Base-by-base conservation (phyloP, 2,797 vertebrate genomes). In the Anguilla pacifica region DNA sequence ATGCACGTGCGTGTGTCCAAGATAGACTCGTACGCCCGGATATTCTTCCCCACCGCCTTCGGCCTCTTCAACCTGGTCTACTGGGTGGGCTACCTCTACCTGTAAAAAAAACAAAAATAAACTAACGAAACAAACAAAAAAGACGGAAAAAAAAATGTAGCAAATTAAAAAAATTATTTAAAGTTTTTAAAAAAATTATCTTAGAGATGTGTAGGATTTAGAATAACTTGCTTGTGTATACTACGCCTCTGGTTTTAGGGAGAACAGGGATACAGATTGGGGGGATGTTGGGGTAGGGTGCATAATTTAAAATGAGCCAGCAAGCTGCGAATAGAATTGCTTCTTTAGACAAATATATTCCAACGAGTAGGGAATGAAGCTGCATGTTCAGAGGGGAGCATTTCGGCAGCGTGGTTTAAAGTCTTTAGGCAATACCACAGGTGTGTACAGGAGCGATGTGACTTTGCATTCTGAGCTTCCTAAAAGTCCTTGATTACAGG, bases 31-130 rank as follows among this genome's bases (percentile, higher is more conserved):
- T 99, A 99, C 87, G 97, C 98, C 0, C 92, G 98, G 92, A 98
- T 99, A 94, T 99, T 99, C 92, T 99, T 99, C 90, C 98, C 98
- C 46, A 99, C 98, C 61, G 98, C 98, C 70, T 99, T 99, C 92
- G 98, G 97, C n/a, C 94, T 99, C 89, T 99, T 99, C 91, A 99
- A 99, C 94, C 95, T 99, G 59, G 98, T 99, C 90, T 99, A 99
- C 85, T 99, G 98, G 98, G 97, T 99, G 89, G 97, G 97, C 39
- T 99, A 99, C 91, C 96, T 99, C 93, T 99, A 99, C 92, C 94
- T 99, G 93, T 99, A 96, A 96, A 93, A 72, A n/a, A 86, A 39
- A 22, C 31, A 0, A 46, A 85, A 90, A 91, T 70, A 19, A 85
- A 35, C 7, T 82, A 67, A 86, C 13, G 46, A 55, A 90, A 88